Evolutionary conservation across 2,797 vertebrate genomes (phyloP).

Genomic region (Acropternis orthonyx): DNA sequence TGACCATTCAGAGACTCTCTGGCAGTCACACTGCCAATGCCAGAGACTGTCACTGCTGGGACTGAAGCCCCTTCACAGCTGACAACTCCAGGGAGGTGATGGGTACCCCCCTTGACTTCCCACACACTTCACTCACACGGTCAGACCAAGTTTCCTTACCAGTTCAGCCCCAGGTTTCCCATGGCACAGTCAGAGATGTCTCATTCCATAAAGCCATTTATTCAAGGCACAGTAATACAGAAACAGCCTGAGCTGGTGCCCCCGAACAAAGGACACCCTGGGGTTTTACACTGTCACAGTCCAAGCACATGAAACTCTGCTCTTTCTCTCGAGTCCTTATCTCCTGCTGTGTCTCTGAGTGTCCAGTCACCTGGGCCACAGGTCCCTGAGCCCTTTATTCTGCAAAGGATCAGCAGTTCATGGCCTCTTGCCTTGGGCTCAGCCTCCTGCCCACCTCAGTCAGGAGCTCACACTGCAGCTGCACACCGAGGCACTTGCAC

Average conservation of each 20-base stretch:
- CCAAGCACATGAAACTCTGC: accelerated
- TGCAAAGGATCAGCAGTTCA: neutral
- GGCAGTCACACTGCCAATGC: neutral
- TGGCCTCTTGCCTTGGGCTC: accelerated
- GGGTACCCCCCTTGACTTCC: neutral
- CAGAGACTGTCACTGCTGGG: too few species aligned
- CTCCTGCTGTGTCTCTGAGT: accelerated
- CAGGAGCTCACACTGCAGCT: neutral
- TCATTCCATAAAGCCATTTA: neutral
- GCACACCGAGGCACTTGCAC: neutral
- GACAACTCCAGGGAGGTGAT: accelerated
- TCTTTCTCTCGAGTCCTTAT: neutral
- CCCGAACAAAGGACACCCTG: accelerated
- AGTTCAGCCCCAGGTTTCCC: accelerated
- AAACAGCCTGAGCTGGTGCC: accelerated
- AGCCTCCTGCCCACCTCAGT: neutral
- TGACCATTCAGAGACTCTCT: too few species aligned
- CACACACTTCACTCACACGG: neutral
- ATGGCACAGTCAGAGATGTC: neutral
- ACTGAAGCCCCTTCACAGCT: accelerated
- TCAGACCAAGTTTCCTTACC: neutral
- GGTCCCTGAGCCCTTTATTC: accelerated
- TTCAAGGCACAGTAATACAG: accelerated
- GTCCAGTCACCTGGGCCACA: neutral
- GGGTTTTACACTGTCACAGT: neutral